Conservation (phyloP, 2,113 vertebrate species). For the Planiliza haematocheilus region DNA sequence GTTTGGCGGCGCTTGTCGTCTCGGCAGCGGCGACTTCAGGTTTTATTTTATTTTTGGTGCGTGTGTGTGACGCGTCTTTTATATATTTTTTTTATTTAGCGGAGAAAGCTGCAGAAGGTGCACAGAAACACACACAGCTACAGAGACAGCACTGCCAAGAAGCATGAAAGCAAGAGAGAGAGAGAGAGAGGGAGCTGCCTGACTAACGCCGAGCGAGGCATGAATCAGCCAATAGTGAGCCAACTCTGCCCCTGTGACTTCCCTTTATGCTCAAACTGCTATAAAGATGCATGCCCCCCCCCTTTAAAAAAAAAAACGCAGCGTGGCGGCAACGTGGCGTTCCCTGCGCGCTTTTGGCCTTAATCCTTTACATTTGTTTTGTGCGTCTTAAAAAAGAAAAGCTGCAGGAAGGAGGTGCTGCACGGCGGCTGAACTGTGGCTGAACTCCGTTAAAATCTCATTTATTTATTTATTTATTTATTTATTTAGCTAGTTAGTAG, state of each 20-base stretch:
- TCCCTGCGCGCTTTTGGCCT: constrained; percentile 32
- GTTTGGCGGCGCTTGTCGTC: constrained; percentile 1
- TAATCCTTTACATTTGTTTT: constrained; percentile 22
- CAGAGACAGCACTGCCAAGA: constrained; percentile 54
- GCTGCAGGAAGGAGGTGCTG: background rate
- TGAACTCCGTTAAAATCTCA: too few relatives aligned
- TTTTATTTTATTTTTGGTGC: background rate
- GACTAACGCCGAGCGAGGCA: constrained; percentile 67
- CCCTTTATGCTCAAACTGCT: constrained; percentile 63
- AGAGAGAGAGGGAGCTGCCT: too few relatives aligned
- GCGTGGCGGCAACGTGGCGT: constrained; percentile 41
- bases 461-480: too few relatives aligned
- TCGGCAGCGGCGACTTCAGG: too few relatives aligned
- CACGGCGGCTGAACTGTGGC: constrained; percentile 42
- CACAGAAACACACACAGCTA: constrained; percentile 41
- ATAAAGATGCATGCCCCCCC: constrained; percentile 37
- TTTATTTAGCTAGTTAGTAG: too few relatives aligned
- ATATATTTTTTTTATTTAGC: background rate
- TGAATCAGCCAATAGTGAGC: constrained; percentile 73
- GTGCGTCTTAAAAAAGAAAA: background rate
- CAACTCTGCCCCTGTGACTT: constrained; percentile 63
- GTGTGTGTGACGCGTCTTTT: too few relatives aligned
- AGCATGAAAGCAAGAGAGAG: constrained; percentile 62
- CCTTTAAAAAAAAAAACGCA: too few relatives aligned
- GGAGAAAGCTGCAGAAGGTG: constrained; percentile 48